Conservation (phyloP, 92 coral and sea anemone genomes). For the Plumapathes pennacea region DNA sequence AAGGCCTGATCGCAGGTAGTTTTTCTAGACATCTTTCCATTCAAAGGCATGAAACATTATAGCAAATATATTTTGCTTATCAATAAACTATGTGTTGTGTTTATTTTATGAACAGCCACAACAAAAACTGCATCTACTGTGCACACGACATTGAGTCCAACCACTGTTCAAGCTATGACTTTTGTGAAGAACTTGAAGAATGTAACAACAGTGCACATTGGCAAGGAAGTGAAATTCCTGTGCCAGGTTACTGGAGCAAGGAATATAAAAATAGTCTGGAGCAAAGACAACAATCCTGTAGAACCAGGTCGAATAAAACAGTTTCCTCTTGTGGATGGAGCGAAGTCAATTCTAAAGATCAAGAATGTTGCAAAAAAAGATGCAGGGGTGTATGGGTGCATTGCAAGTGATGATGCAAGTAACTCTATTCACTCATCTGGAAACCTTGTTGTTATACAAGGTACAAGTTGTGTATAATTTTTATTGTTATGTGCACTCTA, state of each 20-base stretch:
- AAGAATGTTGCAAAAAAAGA: constrained; percentile 28
- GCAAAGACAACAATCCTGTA: constrained; percentile 14
- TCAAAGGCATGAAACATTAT: no score
- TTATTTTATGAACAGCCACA: constrained; percentile 4
- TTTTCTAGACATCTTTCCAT: no score
- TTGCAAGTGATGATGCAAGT: constrained; percentile 39
- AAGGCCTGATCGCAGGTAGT: no score
- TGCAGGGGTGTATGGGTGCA: constrained; percentile 65
- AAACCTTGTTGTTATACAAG: constrained; percentile 33
- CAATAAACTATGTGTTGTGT: no score
- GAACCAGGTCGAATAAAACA: no score
- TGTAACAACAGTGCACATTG: constrained; percentile 12
- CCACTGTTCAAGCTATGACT: neutral
- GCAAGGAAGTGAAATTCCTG: constrained; percentile 25
- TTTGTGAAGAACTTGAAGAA: constrained; percentile 25
- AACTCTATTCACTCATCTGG: constrained; percentile 41
- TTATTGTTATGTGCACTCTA: no score
- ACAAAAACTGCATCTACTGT: neutral
- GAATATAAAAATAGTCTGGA: constrained; percentile 32
- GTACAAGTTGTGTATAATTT: no score
- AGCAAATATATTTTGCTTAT: no score
- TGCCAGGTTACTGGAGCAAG: constrained; percentile 66
- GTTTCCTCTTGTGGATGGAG: no score
- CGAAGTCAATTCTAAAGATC: constrained; percentile 42
- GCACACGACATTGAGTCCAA: neutral